Base-by-base conservation (phyloP, 2,888 invertebrate genomes). In the Mycalesis mineus region DNA sequence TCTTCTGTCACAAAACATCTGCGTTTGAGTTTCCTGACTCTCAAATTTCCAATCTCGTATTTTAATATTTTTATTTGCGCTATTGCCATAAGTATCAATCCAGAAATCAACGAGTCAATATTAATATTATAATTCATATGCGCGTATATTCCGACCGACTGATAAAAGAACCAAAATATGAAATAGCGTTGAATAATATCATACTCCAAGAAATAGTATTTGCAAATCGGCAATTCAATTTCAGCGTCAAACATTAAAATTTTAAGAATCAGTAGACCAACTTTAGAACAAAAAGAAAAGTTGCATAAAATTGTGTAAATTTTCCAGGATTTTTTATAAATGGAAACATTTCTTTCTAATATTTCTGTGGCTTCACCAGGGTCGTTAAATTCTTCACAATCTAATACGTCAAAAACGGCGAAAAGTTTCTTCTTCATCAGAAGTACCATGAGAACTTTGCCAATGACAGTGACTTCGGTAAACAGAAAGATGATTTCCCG, bases 91-190 rank as follows among this genome's bases (percentile, higher is more conserved):
- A 73, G 36, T 17, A 87, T 61, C 7, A 86, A 55, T 0, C 88
- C 87, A 56, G 75, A 71, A 9, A 79, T 75, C 50, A 87, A 75
- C 0, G 79, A 65, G 67, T 87, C 87, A 3, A 77, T 67, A 39
- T 74, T 79, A 0, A 79, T 68, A 57, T 84, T 84, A 53, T 80
- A 85, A 51, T 69, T 74, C 87, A 87, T 82, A 54, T 87, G 84
- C 0, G 73, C 77, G 50, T 78, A 85, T 62, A 85, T 79, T 0
- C 83, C 81, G 13, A 77, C 42, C 1, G 78, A 69, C 64, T 86
- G 85, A 58, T 84, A 88, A 29, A 80, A 44, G 31, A 68, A 83
- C 69, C 69, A 79, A 55, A 70, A 68, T 15, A 62, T 28, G 59
- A 78, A 84, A 68, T 80, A 78, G 1, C 67, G 65, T 4, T 72